Base-by-base conservation (phyloP, 2,797 vertebrate species). In the Nothura maculosa region DNA sequence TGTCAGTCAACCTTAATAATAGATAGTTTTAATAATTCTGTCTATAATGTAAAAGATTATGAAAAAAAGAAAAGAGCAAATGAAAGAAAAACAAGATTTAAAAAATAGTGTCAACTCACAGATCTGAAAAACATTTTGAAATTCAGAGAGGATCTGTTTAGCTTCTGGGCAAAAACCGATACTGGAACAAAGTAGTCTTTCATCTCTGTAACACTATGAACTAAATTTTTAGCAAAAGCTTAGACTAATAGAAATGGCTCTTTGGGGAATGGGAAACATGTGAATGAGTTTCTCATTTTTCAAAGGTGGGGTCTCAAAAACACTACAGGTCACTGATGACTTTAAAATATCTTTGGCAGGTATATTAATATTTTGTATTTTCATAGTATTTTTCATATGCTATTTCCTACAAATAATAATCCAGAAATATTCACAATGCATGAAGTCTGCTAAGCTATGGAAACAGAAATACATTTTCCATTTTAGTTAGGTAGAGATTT, bases 1-100 rank as follows among this genome's bases (percentile, higher is more conserved):
- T 63, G 67, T 73, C 85, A 91, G 17, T 92, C 70, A 92, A 47
- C 28, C 63, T 91, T 84, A 95, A 88, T 87, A 89, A 92, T 25
- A 81, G 40, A 87, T 66, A 45, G 32, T 50, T 17, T 81, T 93
- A 88, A 83, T 87, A 93, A 84, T 57, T 62, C 40, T 83, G 27
- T 6, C 36, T 34, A 54, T 74, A 68, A 68, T 30, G 36, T 12
- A 80, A 48, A 87, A 86, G 70, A 70, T 25, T 91, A 25, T 43
- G 75, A 81, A 81, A 83, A 47, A 72, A 93, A 83, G 38, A 70
- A 93, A 89, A 75, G 11, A 64, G 8, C 14, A 43, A 81, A 92
- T 75, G 30, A 84, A 93, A 85, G 40, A 72, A 74, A 90, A 80
- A 17, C 6, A 64, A 61, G 48, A 42, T 90, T 90, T 93, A 20